These are phyloP conservation scores for Phrynocephalus guinanensis DNA, from an alignment of 2,797 vertebrate genomes.

Conservation along the genomic window DNA sequence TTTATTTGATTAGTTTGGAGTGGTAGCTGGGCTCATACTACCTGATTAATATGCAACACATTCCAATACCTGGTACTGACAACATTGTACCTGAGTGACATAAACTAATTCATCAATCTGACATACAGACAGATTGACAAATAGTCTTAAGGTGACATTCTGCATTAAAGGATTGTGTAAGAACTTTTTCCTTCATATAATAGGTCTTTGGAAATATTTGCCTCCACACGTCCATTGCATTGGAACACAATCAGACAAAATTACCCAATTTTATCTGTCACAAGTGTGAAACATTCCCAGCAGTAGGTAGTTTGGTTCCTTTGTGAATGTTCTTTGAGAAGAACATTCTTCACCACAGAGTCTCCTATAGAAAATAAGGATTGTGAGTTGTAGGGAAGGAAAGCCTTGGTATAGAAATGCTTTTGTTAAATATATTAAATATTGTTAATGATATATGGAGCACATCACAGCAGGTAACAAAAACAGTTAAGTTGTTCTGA, in stretches of 20 bases:
- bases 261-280: not conserved
- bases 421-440: not conserved
- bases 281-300: not conserved
- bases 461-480: not conserved
- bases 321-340: not conserved
- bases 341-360: not conserved
- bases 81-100: not conserved
- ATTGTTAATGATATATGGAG: not conserved
- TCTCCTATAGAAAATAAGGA: not conserved
- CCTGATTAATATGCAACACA: not conserved
- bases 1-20: not conserved
- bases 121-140: not conserved
- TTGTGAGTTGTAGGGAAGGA: not conserved
- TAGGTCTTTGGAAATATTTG: not conserved
- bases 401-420: not conserved
- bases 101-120: not conserved
- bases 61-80: not conserved
- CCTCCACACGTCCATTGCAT: not conserved
- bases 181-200: not conserved
- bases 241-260: slow-evolving; percentile 14
- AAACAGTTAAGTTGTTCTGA: not conserved
- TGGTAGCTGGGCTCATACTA: not conserved
- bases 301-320: not conserved
- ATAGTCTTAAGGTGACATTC: not conserved
- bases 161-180: not conserved